Percentiles rank a stretch among this genome's conserved stretches.
Conservation (phyloP, 2,113 vertebrate species). For the Nesogale talazaci region DNA sequence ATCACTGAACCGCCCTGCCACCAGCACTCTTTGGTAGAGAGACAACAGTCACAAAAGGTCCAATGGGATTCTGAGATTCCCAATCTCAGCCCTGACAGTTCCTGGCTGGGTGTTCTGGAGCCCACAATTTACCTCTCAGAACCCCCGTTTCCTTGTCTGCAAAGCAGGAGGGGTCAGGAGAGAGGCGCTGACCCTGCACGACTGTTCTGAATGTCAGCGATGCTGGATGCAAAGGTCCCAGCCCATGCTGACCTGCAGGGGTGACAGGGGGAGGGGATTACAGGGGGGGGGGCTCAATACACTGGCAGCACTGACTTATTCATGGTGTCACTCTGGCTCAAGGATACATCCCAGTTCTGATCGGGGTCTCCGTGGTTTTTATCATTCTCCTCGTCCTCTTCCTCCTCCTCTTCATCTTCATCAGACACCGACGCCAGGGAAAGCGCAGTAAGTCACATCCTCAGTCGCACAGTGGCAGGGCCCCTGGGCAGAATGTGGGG, state of each 20-base stretch:
- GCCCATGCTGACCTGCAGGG: background rate
- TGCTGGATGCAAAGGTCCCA: no score
- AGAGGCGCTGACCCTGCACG: fast-evolving
- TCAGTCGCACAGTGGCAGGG: fast-evolving
- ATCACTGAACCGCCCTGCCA: no score
- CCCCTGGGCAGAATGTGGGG: fast-evolving
- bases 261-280: no score
- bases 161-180: no score
- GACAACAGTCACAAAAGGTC: no score
- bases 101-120: background rate
- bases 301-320: background rate
- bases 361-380: background rate
- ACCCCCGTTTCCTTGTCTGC: background rate
- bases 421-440: fast-evolving
- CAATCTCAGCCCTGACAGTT: background rate
- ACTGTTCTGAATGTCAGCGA: background rate
- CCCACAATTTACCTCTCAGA: background rate
- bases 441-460: fast-evolving
- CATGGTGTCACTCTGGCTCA: background rate
- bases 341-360: background rate
- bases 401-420: background rate
- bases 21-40: no score
- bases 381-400: background rate
- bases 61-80: no score
- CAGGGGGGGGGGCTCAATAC: no score